Conservation (phyloP, 2,888 invertebrate genomes). For the Platycheirus rosarum region DNA sequence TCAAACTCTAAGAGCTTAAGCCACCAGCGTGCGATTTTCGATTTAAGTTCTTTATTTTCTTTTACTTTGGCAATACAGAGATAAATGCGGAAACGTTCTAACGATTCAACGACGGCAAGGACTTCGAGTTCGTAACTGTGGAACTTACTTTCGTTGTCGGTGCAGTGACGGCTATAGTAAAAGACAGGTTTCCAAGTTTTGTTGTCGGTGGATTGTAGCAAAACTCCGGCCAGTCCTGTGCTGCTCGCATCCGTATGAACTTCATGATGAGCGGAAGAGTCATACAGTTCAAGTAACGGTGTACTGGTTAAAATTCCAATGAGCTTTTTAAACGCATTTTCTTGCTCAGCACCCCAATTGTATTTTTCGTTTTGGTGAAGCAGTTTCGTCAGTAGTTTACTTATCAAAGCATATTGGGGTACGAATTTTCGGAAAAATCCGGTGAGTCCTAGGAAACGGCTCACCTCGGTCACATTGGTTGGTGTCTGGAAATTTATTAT, state of each 20-base stretch:
- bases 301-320: conserved; percentile 3
- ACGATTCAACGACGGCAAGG: conserved; percentile 77
- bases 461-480: background rate
- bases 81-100: conserved; percentile 78
- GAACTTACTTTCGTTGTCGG: conserved; percentile 66
- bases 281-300: conserved; percentile 20
- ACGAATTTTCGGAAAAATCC: conserved; percentile 28
- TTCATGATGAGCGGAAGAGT: conserved; percentile 32
- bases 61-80: conserved; percentile 54
- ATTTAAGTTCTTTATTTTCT: conserved; percentile 30
- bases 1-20: conserved; percentile 69
- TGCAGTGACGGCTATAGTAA: conserved; percentile 61
- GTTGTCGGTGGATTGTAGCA: conserved; percentile 16
- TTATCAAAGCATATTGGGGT: conserved; percentile 21
- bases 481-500: conserved; percentile 7
- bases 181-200: conserved; percentile 52
- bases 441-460: conserved; percentile 15
- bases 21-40: conserved; percentile 74
- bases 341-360: conserved; percentile 26
- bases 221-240: conserved; percentile 12
- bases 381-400: conserved; percentile 33
- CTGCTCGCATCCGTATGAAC: conserved; percentile 41
- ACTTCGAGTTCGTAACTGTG: conserved; percentile 79
- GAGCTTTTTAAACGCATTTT: conserved; percentile 29
- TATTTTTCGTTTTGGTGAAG: conserved; percentile 29